Evolutionary conservation across 1,140 invertebrate genomes (phyloP).

Genomic region (Drosophila sp.): DNA sequence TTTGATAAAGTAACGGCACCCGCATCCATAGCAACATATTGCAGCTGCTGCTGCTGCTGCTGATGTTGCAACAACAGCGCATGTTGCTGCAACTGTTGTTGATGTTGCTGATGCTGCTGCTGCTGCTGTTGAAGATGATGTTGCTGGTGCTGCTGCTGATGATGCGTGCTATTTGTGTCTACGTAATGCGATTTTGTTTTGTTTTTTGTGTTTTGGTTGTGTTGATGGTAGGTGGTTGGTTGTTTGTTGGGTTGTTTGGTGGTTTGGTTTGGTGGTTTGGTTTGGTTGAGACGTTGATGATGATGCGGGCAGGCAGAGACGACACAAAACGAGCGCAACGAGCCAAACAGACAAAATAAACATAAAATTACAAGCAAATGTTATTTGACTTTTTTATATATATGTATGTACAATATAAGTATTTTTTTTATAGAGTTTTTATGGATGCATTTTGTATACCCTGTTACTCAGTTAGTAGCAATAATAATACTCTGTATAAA

Average conservation of each 20-base stretch:
- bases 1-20: slow-evolving; percentile 90
- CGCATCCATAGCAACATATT: slow-evolving; percentile 75
- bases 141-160: slow-evolving; percentile 57
- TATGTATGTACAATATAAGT: no score
- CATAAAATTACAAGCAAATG: slow-evolving; percentile 75
- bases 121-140: slow-evolving; percentile 42
- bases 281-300: slow-evolving; percentile 47
- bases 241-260: slow-evolving; percentile 28
- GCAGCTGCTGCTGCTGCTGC: slow-evolving; percentile 79
- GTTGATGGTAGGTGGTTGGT: slow-evolving; percentile 26
- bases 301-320: slow-evolving; percentile 62
- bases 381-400: slow-evolving; percentile 60
- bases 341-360: slow-evolving; percentile 59
- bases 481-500: not conserved
- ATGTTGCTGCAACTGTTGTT: slow-evolving; percentile 57
- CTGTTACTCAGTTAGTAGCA: slow-evolving; percentile 29
- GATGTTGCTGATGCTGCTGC: slow-evolving; percentile 65
- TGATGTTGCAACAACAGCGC: slow-evolving; percentile 57
- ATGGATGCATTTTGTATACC: slow-evolving; percentile 37
- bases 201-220: slow-evolving; percentile 33
- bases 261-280: slow-evolving; percentile 1
- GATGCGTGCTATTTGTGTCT: slow-evolving; percentile 78
- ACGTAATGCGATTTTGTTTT: slow-evolving; percentile 45
- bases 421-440: not conserved
- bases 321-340: slow-evolving; percentile 60